Base-by-base conservation (phyloP, 2,888 invertebrate species). In the Dynastes tityus region DNA sequence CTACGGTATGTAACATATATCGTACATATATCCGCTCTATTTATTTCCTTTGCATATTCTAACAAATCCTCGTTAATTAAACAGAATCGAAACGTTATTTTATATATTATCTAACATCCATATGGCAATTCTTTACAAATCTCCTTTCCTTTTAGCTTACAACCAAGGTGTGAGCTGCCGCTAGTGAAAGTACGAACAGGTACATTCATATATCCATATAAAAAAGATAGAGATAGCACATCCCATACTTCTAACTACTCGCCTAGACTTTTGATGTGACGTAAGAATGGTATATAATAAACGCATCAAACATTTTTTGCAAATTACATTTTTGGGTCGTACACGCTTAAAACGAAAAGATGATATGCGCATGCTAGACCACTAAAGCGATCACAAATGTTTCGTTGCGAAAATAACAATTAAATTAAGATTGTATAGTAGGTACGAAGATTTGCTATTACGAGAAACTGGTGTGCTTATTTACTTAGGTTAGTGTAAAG, bases 41-140 rank as follows among this genome's bases (percentile, higher is more conserved):
- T 58, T 22, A 16, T 58, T 63, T 32, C 29, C 13, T 63, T 32
- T 11, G 11, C 11, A 11, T 63, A 29, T 63, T 32, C 29, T 29
- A 32, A 13, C 29, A 32, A 63, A 63, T 32, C 29, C 11, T 11
- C 11, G 11, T 32, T 63, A 63, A 63, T 63, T 63, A 13, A 32
- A 13, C 8, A 29, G 32, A 63, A 63, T 29, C 63, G 32, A 63
- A 63, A 13, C 13, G 29, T 5, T 9, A 4, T 37, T 73, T 73
- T 40, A 58, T 58, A 40, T 73, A 73, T 58, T 73, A 73, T 61
- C 73, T 73, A 73, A 73, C 37, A 73, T 58, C 55, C 58, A 58
- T 9, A 22, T 58, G 40, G 51, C 73, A 61, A 45, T 61, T 58
- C 37, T 22, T 70, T 49, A 9, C 32, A 29, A 58, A 73, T 73